Evolutionary conservation across 1,140 invertebrate species (phyloP), one percentile per base, ranked within the genome.

Genomic region (Rhagoletis zephyria): DNA sequence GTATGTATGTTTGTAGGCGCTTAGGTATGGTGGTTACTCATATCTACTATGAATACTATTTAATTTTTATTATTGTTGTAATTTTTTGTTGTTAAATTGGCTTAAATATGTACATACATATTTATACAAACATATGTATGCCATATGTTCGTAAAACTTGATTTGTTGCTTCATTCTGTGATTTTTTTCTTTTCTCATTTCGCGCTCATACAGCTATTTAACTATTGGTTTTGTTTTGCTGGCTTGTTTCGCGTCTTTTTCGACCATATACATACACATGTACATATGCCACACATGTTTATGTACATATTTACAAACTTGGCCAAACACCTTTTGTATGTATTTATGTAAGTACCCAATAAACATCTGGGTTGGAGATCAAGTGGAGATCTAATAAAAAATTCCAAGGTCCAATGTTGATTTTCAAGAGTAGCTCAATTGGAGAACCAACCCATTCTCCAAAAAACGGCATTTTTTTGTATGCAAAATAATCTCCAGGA

Each of bases 151-250:
- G 30, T 30, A 1, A 30, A 30, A 30, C 30, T 30, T 30, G 30
- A 30, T 30, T 30, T 67, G 5, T 42, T 67, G 64, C 12, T 67
- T 70, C 16, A 42, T 2, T 42, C 67, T 14, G 40, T 30, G 30
- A 30, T 30, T 30, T 30, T 30, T 30, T 30, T 30, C 30, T 48
- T 14, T 42, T 45, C 67, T 48, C 67, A 74, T 74, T 42, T 74
- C 12, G 45, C 42, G 42, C 42, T 48, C 48, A 51, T 59, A 51
- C 4, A 16, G 45, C 74, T 19, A 48, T 48, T 16, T 19, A 10
- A 42, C 19, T 81, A 81, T 81, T 81, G 45, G 74, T 81, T 81
- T 81, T 81, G 74, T 81, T 81, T 81, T 81, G 74, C 74, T 81
- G 74, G 74, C 48, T 59, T 30, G 45, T 48, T 81, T 81, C 74